Percentiles rank a stretch among this genome's conserved stretches.
These are phyloP conservation scores for Chalcosyrphus nemorum DNA, from an alignment of 2,888 invertebrate species.

Conservation along the genomic window DNA sequence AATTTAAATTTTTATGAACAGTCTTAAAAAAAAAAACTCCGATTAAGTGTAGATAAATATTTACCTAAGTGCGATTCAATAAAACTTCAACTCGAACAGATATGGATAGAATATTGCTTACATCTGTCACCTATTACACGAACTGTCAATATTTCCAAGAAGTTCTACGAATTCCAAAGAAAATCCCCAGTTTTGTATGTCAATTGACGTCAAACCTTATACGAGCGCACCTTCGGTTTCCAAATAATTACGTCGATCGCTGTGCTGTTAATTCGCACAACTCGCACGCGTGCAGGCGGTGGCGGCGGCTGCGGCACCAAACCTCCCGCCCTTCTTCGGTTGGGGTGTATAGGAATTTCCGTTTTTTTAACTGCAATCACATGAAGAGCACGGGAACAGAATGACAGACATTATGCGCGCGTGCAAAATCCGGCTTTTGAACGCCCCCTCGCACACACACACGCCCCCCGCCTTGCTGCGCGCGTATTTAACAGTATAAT, in stretches of 20 bases:
- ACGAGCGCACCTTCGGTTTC: constrained; percentile 46
- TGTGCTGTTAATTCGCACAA: constrained; percentile 6
- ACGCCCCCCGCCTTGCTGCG: too few species aligned
- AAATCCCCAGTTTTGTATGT: not conserved
- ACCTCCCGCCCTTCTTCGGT: not conserved
- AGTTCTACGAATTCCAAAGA: constrained; percentile 24
- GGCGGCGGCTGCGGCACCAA: not conserved
- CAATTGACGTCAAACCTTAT: constrained; percentile 52
- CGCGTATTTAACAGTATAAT: not conserved
- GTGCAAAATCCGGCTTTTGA: constrained; percentile 14
- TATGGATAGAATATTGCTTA: not conserved
- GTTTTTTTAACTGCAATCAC: constrained; percentile 31
- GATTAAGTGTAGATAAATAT: not conserved
- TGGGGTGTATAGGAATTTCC: constrained; percentile 6
- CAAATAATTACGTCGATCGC: constrained; percentile 18
- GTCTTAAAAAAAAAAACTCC: not conserved
- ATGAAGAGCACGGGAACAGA: constrained; percentile 14
- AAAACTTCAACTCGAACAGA: not conserved
- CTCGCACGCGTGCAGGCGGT: constrained; percentile 44
- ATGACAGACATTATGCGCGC: constrained; percentile 22
- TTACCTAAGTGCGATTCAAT: not conserved
- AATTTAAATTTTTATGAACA: not conserved
- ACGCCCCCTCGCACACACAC: not conserved
- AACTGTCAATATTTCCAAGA: not conserved
- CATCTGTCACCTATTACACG: constrained; percentile 17